Evolutionary conservation across 2,113 vertebrate species (phyloP).

Genomic region (Myrmophylax atrothorax): DNA sequence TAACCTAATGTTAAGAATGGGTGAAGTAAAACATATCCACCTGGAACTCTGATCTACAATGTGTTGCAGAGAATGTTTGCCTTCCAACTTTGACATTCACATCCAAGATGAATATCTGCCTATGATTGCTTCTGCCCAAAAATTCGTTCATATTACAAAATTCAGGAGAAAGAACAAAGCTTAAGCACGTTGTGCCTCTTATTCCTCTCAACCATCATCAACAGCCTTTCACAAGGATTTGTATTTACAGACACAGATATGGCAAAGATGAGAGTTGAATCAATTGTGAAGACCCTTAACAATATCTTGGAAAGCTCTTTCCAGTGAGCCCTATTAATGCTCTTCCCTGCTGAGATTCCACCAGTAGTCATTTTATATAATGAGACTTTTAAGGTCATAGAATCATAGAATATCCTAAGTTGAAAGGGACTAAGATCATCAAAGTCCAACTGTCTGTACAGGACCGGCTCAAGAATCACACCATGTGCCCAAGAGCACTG

Average conservation of each 20-base stretch:
- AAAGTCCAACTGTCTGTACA: not conserved
- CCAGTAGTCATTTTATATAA: not conserved
- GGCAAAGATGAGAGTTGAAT: not conserved
- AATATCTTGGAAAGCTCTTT: not conserved
- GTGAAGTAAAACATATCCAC: not conserved
- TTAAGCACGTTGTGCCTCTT: not conserved
- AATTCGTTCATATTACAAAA: not conserved
- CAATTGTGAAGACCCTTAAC: not conserved
- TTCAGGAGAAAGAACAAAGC: not conserved
- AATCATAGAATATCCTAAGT: not conserved
- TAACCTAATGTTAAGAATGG: not conserved
- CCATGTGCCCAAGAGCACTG: fast-evolving
- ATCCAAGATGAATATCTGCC: not conserved
- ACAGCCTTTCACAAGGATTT: not conserved
- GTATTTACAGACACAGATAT: not conserved
- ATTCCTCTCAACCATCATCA: fast-evolving
- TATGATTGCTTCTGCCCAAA: not conserved
- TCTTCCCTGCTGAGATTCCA: not conserved
- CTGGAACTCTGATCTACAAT: too few relatives aligned
- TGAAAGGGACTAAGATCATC: not conserved
- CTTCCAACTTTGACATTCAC: not conserved
- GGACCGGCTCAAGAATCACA: not conserved
- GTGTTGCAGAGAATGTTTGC: not conserved
- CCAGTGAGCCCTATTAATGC: not conserved
- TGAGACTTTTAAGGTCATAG: not conserved